These are phyloP conservation scores for Tenualosa thibaudeaui DNA, from an alignment of 2,797 vertebrate genomes.

Conservation along the genomic window DNA sequence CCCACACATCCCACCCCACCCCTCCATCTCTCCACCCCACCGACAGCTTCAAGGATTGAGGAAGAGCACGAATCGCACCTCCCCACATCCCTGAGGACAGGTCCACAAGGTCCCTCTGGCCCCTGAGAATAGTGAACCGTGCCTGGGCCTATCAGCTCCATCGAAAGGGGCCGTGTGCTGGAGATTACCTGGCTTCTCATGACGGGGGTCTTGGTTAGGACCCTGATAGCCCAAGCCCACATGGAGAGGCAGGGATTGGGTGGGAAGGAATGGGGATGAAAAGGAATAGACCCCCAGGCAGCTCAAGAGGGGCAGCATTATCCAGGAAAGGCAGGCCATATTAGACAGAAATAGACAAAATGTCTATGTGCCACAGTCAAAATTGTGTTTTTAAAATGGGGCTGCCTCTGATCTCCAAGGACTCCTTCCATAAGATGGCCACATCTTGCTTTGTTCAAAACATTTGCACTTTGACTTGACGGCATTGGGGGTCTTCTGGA, in stretches of 20 bases:
- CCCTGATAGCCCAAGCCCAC: conserved; percentile 62
- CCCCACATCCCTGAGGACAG: not conserved
- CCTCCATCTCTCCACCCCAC: not conserved
- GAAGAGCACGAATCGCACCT: not conserved
- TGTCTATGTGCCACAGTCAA: conserved; percentile 40
- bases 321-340: conserved; percentile 44
- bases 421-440: conserved; percentile 17
- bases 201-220: conserved; percentile 55
- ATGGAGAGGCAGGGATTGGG: conserved; percentile 34
- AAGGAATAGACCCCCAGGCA: not conserved
- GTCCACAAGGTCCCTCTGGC: not conserved
- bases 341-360: conserved; percentile 50
- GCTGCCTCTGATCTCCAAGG: conserved; percentile 47
- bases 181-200: conserved; percentile 52
- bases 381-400: conserved; percentile 61
- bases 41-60: conserved; percentile 14
- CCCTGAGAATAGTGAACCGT: conserved; percentile 29
- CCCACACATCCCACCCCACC: not conserved
- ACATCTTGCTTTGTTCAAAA: not conserved
- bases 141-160: conserved; percentile 52
- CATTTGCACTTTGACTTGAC: not conserved
- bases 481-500: not conserved
- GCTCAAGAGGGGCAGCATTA: conserved; percentile 35
- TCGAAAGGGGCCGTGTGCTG: conserved; percentile 59
- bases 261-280: conserved; percentile 3